Base-by-base conservation (phyloP, 35 echinoderm and acorn worm species). In the Acanthaster planci region DNA sequence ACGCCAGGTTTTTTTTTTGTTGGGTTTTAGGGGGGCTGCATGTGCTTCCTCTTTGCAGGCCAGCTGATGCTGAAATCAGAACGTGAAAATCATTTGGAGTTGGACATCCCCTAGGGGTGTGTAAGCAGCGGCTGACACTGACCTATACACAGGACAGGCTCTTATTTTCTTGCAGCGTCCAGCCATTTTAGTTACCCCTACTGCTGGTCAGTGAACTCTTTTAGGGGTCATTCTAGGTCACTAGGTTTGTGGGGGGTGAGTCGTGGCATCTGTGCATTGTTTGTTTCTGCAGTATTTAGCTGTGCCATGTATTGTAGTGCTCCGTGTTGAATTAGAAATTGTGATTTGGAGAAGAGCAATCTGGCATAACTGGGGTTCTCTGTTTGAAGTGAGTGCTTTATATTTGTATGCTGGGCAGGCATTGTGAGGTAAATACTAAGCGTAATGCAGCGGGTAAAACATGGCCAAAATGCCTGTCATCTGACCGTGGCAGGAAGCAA, bases 201-300 rank as follows among this genome's bases (percentile, higher is more conserved):
- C 34, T 72, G 34, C 64, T 72, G 64, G 64, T 72, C 64, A 72
- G 34, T 72, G 64, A 72, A 72, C 64, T 72, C 26, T 35, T 72
- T 14, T 47, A 26, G 64, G 34, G 64, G 64, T 72, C 64, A 72
- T 72, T 72, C 64, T 72, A 72, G 64, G 64, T 72, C 64, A 72
- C 22, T 34, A 35, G 64, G 18, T 6, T 12, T 47, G 12, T 6
- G 42, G 42, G n/a, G n/a, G n/a, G n/a, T n/a, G n/a, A n/a, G n/a
- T n/a, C n/a, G n/a, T n/a, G n/a, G n/a, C n/a, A n/a, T n/a, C n/a
- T n/a, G n/a, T n/a, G n/a, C n/a, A n/a, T n/a, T n/a, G n/a, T n/a
- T n/a, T n/a, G n/a, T n/a, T n/a, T 47, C 42, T 47, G 12, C 42
- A 47, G 12, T 4, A 47, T 47, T 47, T 4, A 47, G 42, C 42